Conservation (phyloP, 1,140 invertebrate species). For the Caenorhabditis tropicalis region DNA sequence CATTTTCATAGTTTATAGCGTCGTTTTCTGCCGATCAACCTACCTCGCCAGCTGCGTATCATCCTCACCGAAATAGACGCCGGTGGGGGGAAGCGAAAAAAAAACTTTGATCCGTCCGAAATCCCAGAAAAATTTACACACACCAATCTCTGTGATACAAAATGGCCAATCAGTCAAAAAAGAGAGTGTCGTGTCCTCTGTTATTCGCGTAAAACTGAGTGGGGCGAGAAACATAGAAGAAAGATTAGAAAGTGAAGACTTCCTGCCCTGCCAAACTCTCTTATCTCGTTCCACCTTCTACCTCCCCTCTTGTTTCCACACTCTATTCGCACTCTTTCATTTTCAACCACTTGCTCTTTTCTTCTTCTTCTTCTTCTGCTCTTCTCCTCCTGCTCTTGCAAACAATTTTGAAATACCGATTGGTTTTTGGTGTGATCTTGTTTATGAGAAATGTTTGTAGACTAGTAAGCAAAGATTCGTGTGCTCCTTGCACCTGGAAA, state of each 20-base stretch:
- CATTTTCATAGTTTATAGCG: too few species aligned
- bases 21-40: too few species aligned
- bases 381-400: background rate
- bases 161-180: background rate
- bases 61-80: too few species aligned
- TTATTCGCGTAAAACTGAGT: background rate
- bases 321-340: conserved; percentile 18
- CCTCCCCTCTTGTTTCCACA: background rate
- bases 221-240: background rate
- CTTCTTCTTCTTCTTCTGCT: too few species aligned
- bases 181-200: background rate
- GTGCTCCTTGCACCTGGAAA: background rate
- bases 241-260: background rate
- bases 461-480: background rate
- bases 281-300: background rate
- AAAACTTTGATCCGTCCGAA: background rate
- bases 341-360: background rate
- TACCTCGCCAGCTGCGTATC: too few species aligned
- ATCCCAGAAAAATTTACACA: background rate
- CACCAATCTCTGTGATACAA: background rate
- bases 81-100: too few species aligned
- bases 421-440: background rate
- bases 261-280: conserved; percentile 27
- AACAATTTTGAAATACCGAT: background rate
- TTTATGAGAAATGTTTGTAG: background rate